Evolutionary conservation across 2,113 vertebrate species (phyloP), one percentile per base, ranked within the genome.

Genomic region (Zosterops hypoxanthus): DNA sequence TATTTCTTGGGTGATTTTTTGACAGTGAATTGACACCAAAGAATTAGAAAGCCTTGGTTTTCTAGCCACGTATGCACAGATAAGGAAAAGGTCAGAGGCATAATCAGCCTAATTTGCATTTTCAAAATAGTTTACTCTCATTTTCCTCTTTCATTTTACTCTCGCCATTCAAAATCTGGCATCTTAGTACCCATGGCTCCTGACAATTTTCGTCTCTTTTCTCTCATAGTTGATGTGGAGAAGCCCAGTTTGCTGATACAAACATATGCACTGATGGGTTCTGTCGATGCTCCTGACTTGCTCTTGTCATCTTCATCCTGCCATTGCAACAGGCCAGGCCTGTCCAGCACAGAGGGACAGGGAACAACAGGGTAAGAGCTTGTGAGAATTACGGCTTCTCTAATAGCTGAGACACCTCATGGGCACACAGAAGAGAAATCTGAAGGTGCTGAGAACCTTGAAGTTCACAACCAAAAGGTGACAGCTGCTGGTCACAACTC

Each of bases 231-330:
- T 59, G 9, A 4, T 4, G 11, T 21, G n/a, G 29, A 70, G 44
- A 63, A 63, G 60, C 23, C 42, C 44, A 20, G 20, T 31, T 41
- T 69, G 31, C 14, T 61, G 24, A 18, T 22, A 36, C 0, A 0
- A 70, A 6, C 11, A 29, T 3, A 18, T 15, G 34, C 8, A 3
- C 6, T 63, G 49, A 6, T 0, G 4, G 21, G 11, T 36, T 76
- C 4, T 5, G 26, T 34, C 11, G 4, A 9, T 1, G 6, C 6
- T 70, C n/a, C 72, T 57, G 39, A 36, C 20, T 63, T 29, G 11
- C 15, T 71, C 23, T 24, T 42, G 4, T 56, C 7, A 2, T n/a
- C 49, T n/a, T 39, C 24, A 44, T 60, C 29, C 25, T 75, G 8
- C 28, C 34, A 52, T 9, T 60, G 24, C 19, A 33, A 52, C 18